A percentile compares a stretch with the other conserved stretches of the same genome.
phyloP scores from a whole-genome alignment of 2,113 vertebrate genomes.

The Aegotheles bennettii region DNA sequence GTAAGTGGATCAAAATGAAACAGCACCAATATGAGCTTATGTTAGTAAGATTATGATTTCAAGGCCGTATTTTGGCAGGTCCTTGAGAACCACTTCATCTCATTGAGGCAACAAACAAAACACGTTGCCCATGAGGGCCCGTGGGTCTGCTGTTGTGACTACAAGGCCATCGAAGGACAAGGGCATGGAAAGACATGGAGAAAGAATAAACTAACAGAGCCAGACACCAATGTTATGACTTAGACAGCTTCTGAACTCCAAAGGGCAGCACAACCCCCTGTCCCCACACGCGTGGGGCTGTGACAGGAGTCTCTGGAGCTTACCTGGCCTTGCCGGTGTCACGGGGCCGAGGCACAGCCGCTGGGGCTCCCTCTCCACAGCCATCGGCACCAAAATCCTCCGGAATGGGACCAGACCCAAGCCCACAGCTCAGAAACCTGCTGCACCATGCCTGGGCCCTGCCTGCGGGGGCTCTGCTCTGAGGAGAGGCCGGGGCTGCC shows the following conservation, averaged over 20 bases:
- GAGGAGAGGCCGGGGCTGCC: neutral
- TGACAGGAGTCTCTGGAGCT: neutral
- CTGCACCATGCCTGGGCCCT: fast-evolving
- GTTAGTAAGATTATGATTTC: conserved; percentile 29
- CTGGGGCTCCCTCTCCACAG: neutral
- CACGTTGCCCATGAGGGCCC: neutral
- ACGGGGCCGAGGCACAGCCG: fast-evolving
- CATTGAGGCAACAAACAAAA: neutral
- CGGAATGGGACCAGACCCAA: fast-evolving
- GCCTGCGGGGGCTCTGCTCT: fast-evolving
- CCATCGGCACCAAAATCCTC: neutral
- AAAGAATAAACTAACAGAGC: neutral
- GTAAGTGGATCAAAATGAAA: neutral
- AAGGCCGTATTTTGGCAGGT: neutral
- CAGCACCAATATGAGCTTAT: neutral
- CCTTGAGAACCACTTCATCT: neutral
- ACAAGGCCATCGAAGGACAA: neutral
- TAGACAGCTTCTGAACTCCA: neutral
- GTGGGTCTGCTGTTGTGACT: fast-evolving
- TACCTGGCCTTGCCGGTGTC: neutral
- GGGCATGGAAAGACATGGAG: neutral
- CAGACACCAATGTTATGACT: fast-evolving
- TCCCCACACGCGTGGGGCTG: fast-evolving
- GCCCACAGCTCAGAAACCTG: neutral
- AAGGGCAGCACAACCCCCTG: neutral